Evolutionary conservation across 1,140 invertebrate species (phyloP), one percentile per base, ranked within the genome.

Genomic region (Trichomalopsis sarcophagae): DNA sequence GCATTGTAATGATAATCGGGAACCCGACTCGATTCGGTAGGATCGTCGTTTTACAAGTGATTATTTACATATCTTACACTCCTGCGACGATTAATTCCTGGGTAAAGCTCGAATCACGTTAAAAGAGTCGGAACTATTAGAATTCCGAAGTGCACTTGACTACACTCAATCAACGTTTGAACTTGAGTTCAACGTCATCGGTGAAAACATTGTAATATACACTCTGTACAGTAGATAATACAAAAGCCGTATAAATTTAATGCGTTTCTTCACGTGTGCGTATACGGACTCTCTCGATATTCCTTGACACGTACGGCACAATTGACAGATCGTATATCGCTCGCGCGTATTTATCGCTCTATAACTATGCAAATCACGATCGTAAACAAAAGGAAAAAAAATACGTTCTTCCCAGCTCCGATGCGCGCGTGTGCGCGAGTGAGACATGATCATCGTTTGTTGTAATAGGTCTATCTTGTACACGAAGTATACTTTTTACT

Each of bases 321-420:
- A 44, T 76, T 66, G 69, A 76, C 55, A 68, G 47, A 76, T 76
- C 27, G 17, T 75, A 66, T 75, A 62, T 82, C 30, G 30, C 55
- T 62, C 55, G 2, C 6, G 7, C 68, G 23, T 47, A 77, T 78
- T 84, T 50, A 69, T 71, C 50, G 23, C n/a, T 30, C 11, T 71
- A 50, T 84, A 44, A 23, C 73, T 23, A 36, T 66, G 73, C 73
- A 82, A 76, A 82, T 76, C 27, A 68, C 10, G n/a, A 76, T 68
- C 69, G 30, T 82, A 76, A 82, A 82, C 76, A 44, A 76, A 68
- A 68, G 76, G n/a, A 50, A 4, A 62, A 50, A 14, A 36, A 36
- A n/a, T n/a, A n/a, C 13, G 14, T 73, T 27, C 66, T 17, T 17
- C 13, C 47, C 55, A 27, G 27, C 27, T 7, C 40, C 76, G 50